Percentiles rank a stretch among this genome's conserved stretches.
Evolutionary conservation across 2,113 vertebrate species (phyloP).

Genomic region (Aptenodytes patagonicus): DNA sequence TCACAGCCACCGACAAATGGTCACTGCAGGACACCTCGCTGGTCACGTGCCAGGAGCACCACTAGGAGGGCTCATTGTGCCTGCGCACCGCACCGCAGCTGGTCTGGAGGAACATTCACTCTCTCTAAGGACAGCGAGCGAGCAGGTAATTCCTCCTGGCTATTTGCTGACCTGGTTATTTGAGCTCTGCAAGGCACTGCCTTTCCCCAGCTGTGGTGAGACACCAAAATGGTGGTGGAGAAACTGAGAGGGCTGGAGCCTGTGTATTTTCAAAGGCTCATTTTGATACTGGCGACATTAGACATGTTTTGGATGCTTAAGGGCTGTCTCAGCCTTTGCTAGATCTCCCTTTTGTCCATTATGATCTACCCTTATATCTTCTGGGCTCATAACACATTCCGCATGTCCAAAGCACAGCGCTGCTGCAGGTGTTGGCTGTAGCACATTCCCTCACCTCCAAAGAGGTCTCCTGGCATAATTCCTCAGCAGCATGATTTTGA

Average conservation of each 20-base stretch:
- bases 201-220: not conserved
- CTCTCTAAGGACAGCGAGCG: not conserved
- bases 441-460: not conserved
- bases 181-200: not conserved
- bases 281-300: not conserved
- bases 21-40: not conserved
- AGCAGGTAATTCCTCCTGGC: constrained; percentile 8
- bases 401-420: not conserved
- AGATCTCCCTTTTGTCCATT: not conserved
- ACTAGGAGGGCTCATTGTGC: fast-evolving
- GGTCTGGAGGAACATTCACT: not conserved
- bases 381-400: not conserved
- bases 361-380: not conserved
- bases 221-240: not conserved
- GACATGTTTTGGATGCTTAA: not conserved
- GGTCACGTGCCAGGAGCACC: not conserved
- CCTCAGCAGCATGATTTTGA: not conserved
- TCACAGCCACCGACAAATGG: not conserved
- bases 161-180: not conserved
- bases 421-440: not conserved
- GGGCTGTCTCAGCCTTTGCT: not conserved
- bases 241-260: not conserved
- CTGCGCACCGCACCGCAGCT: fast-evolving
- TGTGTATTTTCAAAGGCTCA: not conserved
- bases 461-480: not conserved